Evolutionary conservation across 2,113 vertebrate genomes (phyloP).

Genomic region (Dromas ardeola): DNA sequence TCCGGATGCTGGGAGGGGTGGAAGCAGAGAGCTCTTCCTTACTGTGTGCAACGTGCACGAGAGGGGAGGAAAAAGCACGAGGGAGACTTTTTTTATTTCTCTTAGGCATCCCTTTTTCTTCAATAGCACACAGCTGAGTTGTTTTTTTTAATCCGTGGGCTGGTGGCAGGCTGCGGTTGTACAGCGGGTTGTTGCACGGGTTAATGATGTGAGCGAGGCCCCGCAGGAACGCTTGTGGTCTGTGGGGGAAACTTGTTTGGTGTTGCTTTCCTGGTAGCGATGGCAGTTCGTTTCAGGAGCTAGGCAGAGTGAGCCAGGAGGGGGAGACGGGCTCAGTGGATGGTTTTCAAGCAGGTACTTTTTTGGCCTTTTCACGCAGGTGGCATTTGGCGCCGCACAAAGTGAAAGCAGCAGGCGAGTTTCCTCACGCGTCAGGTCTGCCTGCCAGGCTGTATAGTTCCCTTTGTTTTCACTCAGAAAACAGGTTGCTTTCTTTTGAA

Average conservation of each 20-base stretch:
- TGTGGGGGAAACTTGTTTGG: not conserved
- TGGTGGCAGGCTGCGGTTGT: not conserved
- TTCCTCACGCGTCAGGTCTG: not conserved
- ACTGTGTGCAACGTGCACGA: rapidly evolving
- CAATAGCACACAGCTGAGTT: not conserved
- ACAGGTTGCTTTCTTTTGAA: not conserved
- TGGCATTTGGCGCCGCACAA: not conserved
- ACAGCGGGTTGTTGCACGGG: not conserved
- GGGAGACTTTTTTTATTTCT: not conserved
- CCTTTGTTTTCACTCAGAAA: not conserved
- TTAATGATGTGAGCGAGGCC: not conserved
- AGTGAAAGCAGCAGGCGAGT: not conserved
- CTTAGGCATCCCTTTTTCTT: not conserved
- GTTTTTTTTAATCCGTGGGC: not conserved
- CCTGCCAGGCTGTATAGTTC: not conserved
- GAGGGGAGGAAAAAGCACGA: not conserved
- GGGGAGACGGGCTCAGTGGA: rapidly evolving
- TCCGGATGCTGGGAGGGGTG: not conserved
- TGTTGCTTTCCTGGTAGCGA: not conserved
- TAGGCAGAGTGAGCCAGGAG: not conserved
- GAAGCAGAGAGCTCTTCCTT: not conserved
- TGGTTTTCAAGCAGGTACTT: not conserved
- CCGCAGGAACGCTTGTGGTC: not conserved
- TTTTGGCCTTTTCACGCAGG: not conserved
- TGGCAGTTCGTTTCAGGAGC: not conserved